A percentile compares a stretch with the other conserved stretches of the same genome.
These are phyloP conservation scores for Leucania comma DNA, from an alignment of 2,888 invertebrate genomes.

Conservation along the genomic window DNA sequence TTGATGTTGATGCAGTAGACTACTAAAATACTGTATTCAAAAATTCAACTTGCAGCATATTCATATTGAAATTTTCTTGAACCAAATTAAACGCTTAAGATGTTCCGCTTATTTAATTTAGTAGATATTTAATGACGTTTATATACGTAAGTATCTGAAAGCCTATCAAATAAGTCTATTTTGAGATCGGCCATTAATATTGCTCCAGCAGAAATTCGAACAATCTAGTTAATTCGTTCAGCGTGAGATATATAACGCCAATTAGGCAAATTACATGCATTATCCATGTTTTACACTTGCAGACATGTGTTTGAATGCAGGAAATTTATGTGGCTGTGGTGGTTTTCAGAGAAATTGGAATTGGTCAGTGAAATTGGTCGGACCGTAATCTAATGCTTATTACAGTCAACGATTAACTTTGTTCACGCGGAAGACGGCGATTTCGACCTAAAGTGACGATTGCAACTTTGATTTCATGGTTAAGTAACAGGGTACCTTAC, in stretches of 20 bases:
- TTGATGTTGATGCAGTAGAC: background rate
- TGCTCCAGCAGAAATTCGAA: conserved; percentile 24
- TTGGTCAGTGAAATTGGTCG: conserved; percentile 61
- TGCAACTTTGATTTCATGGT: conserved; percentile 36
- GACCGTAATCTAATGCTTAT: conserved; percentile 64
- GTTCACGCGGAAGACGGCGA: conserved; percentile 69
- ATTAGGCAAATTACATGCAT: conserved; percentile 51
- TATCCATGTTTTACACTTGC: conserved; percentile 49
- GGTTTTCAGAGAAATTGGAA: conserved; percentile 70
- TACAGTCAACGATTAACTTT: conserved; percentile 64
- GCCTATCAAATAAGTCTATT: background rate
- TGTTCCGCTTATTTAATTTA: background rate
- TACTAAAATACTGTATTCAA: background rate
- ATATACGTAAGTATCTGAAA: conserved; percentile 2
- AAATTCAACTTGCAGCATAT: background rate
- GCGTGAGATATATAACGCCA: conserved; percentile 50
- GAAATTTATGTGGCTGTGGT: conserved; percentile 59
- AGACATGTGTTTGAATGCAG: conserved; percentile 54
- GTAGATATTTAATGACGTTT: background rate
- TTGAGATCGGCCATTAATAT: conserved; percentile 5
- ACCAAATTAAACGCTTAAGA: no score
- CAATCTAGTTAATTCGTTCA: conserved; percentile 39
- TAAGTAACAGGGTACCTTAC: background rate
- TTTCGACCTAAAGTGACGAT: conserved; percentile 59
- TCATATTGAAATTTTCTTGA: background rate